These are phyloP conservation scores for Drosophila putrida DNA, from an alignment of 2,888 invertebrate genomes.

Conservation along the genomic window DNA sequence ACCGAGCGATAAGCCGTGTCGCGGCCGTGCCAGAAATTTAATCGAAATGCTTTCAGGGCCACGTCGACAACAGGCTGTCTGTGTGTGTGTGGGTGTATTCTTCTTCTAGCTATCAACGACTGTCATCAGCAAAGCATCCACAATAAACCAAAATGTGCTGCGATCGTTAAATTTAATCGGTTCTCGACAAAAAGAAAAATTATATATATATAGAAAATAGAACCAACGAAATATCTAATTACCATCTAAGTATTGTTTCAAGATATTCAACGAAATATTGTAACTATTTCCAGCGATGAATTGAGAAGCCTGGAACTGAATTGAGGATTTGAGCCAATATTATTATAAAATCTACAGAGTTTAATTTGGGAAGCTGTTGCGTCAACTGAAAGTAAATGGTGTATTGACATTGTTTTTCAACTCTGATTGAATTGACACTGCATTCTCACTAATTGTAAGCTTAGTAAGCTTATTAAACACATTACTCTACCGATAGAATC, in stretches of 20 bases:
- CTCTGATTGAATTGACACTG: no score
- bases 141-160: slow-evolving; percentile 4
- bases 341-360: no score
- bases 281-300: background rate
- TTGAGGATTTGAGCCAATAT: no score
- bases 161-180: slow-evolving; percentile 23
- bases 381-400: no score
- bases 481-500: no score
- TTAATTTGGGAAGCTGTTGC: no score
- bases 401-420: no score
- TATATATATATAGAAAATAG: background rate
- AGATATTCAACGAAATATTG: background rate
- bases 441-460: no score
- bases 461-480: no score
- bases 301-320: no score
- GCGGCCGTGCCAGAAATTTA: slow-evolving; percentile 53
- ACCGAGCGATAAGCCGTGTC: slow-evolving; percentile 48
- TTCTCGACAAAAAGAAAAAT: background rate
- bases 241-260: slow-evolving; percentile 6
- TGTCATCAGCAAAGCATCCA: slow-evolving; percentile 26
- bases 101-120: slow-evolving; percentile 18
- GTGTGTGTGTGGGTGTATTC: slow-evolving; percentile 8
- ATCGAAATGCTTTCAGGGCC: slow-evolving; percentile 46
- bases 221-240: slow-evolving; percentile 26
- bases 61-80: slow-evolving; percentile 17